A percentile compares a stretch with the other conserved stretches of the same genome.
These are phyloP conservation scores for Phaethornis superciliosus DNA, from an alignment of 2,113 vertebrate genomes.

Conservation along the genomic window DNA sequence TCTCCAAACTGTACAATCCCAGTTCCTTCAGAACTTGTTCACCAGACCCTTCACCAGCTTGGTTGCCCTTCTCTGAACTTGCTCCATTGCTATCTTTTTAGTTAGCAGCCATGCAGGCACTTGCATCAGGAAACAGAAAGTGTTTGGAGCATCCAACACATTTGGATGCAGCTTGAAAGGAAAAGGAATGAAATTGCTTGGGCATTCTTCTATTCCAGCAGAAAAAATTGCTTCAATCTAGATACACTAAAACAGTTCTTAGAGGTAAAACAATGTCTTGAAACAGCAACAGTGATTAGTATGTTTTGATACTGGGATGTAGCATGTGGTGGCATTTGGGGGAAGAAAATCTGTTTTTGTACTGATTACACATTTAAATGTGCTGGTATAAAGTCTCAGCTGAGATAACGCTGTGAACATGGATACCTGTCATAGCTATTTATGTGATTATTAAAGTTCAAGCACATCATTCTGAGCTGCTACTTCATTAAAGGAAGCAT, in stretches of 20 bases:
- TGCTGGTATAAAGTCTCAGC: neutral
- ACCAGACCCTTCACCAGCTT: too few species aligned
- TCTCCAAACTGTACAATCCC: too few species aligned
- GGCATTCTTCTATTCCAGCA: neutral
- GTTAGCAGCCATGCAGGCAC: neutral
- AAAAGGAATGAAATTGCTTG: neutral
- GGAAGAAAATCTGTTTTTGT: neutral
- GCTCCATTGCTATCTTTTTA: neutral
- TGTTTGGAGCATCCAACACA: neutral
- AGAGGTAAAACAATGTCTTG: neutral
- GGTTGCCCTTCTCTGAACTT: too few species aligned
- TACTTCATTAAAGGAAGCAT: neutral
- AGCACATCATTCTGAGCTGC: neutral
- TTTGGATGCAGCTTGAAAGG: conserved; percentile 4
- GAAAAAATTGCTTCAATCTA: neutral
- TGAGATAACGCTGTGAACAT: neutral
- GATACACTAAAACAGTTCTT: neutral
- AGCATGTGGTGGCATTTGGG: conserved; percentile 42
- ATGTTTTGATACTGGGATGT: neutral
- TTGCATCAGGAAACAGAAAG: neutral
- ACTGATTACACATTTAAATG: neutral
- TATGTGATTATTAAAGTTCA: conserved; percentile 22
- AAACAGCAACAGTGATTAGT: neutral
- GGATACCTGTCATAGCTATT: conserved; percentile 39
- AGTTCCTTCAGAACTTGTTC: too few species aligned